Evolutionary conservation across 2,113 vertebrate species (phyloP), one percentile per base, ranked within the genome.

Genomic region (Ailurus styani): DNA sequence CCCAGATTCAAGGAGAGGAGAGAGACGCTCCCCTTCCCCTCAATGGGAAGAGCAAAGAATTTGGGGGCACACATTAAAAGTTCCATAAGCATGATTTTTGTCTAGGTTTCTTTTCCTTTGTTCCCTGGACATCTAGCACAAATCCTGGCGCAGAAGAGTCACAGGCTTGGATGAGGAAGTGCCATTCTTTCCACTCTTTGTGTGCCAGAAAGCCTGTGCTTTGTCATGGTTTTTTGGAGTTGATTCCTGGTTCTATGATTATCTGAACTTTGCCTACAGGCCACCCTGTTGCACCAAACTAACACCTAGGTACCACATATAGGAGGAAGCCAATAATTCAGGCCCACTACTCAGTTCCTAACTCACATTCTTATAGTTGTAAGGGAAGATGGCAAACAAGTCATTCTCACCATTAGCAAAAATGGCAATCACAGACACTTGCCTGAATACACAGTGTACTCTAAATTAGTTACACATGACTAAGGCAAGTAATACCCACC

Each of bases 391-490:
- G 14, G 96, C 89, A 96, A 98, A 96, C 93, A 96, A 98, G 93
- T 90, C 72, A 89, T 50, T 90, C 90, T 94, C 86, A 87, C 89
- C 93, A 95, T 97, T 91, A 96, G 78, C 90, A 93, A 89, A 95
- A 96, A 75, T 77, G 55, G 90, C 91, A 95, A 89, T 97, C 97
- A 96, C 25, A 95, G 77, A 93, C 78, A 70, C 86, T 95, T 98
- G 91, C 96, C 86, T 96, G 91, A 97, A 96, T 97, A 96, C 52
- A 86, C 42, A 37, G 40, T 31, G 45, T 72, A n/a, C 54, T 88
- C 93, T 55, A 96, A 98, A 97, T 89, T 93, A 94, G 97, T 68
- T 96, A 95, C 92, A 85, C 62, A 88, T 97, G 98, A 97, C 95
- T 96, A 96, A 98, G 78, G 57, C 86, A 93, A 94, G 82, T 73